phyloP scores from a whole-genome alignment of 2,113 vertebrate species.

The Cinclus cinclus region DNA sequence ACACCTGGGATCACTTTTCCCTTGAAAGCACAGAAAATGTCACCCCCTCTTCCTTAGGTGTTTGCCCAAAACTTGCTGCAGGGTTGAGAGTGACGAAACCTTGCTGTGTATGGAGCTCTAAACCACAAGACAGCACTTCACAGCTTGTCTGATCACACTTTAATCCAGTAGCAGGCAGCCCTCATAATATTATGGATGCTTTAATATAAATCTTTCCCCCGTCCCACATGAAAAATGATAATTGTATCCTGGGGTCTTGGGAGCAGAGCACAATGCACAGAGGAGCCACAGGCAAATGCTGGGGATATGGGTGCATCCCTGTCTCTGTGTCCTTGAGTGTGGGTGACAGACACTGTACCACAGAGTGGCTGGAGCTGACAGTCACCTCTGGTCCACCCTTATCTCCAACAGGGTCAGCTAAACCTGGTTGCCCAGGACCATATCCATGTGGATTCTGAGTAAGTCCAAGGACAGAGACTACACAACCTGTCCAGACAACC shows the following conservation, averaged over 20 bases:
- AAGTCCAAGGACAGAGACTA: background rate
- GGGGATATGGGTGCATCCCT: background rate
- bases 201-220: background rate
- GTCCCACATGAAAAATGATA: background rate
- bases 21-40: background rate
- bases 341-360: background rate
- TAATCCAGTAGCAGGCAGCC: background rate
- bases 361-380: background rate
- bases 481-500: background rate
- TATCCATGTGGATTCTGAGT: background rate
- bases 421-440: background rate
- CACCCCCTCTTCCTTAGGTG: background rate
- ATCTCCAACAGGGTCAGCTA: background rate
- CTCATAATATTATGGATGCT: background rate
- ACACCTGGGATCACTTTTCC: background rate
- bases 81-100: background rate
- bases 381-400: background rate
- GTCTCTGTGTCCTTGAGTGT: background rate
- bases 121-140: rapidly evolving
- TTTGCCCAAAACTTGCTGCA: background rate
- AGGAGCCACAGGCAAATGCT: background rate
- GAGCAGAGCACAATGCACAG: too few relatives aligned
- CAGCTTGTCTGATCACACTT: background rate
- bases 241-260: background rate
- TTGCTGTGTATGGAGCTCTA: background rate